Evolutionary conservation across 2,888 invertebrate genomes (phyloP), one percentile per base, ranked within the genome.

Genomic region (Chymomyza procnemis): DNA sequence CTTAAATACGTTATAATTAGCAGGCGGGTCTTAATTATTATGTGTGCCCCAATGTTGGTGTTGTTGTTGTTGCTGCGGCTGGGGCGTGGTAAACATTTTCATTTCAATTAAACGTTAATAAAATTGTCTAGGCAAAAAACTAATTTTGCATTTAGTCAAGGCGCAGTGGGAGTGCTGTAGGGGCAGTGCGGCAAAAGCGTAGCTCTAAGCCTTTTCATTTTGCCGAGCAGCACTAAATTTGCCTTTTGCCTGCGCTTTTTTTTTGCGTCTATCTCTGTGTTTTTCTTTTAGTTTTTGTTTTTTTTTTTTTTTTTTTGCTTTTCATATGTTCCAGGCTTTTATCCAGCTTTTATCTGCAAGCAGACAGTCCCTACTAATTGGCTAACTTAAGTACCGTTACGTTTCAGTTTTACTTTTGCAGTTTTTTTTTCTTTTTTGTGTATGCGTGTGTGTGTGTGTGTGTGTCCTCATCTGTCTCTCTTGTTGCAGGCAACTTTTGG

Each of bases 101-200:
- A 69, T 87, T 87, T 82, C 88, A 88, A 87, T 87, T 88, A 88
- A 76, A 69, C 70, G 71, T 73, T 84, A 85, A 85, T 88, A 78
- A 87, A 87, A 78, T 79, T 77, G 79, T 86, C 82, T 78, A 14
- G 54, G 55, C 41, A 57, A 62, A 70, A 71, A 85, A 85, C 71
- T 76, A 73, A 85, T 85, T 86, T 71, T 30, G 67, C 68, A 74
- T 69, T 76, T 67, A 72, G 58, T 67, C 71, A 66, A 62, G 66
- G 67, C 50, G 16, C 16, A 16, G 46, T 19, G 6, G 14, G 19
- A 2, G 56, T 61, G 41, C 16, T 12, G 34, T 34, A 26, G 50
- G 19, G 34, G 61, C 60, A 50, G 18, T 5, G 72, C 67, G 58
- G 57, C 69, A 67, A 64, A 64, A 58, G 50, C 58, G 59, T 61